Conservation (phyloP, 2,113 vertebrate genomes). For the Xiphophorus maculatus region DNA sequence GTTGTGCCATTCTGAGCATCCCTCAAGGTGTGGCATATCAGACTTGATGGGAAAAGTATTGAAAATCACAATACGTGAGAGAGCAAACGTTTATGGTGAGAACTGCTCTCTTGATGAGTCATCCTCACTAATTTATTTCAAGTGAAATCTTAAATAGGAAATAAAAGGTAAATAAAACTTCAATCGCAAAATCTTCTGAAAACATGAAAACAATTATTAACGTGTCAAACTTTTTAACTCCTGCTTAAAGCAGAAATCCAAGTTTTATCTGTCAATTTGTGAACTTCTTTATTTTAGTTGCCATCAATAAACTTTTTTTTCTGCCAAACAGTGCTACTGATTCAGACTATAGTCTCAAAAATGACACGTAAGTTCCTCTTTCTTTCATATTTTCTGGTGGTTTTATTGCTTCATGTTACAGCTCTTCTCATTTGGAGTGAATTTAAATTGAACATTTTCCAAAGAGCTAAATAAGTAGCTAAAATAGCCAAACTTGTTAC, state of each 20-base stretch:
- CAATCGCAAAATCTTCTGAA: neutral
- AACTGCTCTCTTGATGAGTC: conserved; percentile 31
- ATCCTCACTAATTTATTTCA: too few species aligned
- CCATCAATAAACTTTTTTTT: neutral
- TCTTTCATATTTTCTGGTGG: neutral
- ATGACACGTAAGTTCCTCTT: neutral
- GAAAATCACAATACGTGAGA: conserved; percentile 57
- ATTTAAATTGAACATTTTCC: neutral
- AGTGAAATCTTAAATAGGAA: too few species aligned
- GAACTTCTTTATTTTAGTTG: neutral
- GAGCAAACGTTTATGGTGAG: conserved; percentile 31
- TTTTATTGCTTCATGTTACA: neutral
- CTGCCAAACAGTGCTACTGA: neutral
- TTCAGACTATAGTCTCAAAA: neutral
- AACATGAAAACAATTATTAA: neutral
- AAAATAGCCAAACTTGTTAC: neutral
- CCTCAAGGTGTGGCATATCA: conserved; percentile 73
- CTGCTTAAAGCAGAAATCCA: neutral
- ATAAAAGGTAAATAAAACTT: neutral
- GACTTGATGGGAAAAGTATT: conserved; percentile 57
- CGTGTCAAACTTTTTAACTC: neutral
- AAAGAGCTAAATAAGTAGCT: neutral
- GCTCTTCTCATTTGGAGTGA: neutral
- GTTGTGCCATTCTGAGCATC: conserved; percentile 1
- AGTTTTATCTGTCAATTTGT: neutral